Conservation (phyloP, 1,140 invertebrate genomes). For the Solenopsis fugax region DNA sequence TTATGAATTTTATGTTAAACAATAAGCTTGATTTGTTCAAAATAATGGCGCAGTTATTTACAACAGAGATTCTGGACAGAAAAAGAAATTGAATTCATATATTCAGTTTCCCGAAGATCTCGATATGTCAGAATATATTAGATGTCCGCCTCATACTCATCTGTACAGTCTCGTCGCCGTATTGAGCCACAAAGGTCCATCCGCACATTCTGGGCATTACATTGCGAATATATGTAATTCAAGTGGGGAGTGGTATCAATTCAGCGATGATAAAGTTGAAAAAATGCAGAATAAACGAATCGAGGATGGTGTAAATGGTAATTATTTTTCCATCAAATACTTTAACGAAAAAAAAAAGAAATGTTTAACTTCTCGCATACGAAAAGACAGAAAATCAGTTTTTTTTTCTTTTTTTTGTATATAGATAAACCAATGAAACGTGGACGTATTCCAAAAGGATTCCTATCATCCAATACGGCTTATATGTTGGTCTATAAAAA, state of each 20-base stretch:
- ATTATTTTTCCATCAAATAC: not conserved
- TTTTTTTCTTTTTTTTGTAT: constrained; percentile 58
- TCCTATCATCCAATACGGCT: constrained; percentile 87
- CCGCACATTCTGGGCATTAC: constrained; percentile 91
- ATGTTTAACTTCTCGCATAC: not conserved
- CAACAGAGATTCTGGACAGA: constrained; percentile 88
- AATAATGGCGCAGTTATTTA: constrained; percentile 52
- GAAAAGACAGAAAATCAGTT: not conserved
- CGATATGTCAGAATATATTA: constrained; percentile 89
- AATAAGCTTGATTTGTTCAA: not conserved
- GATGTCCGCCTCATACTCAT: constrained; percentile 79
- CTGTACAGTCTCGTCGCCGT: constrained; percentile 90
- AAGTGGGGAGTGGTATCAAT: constrained; percentile 89
- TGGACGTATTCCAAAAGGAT: constrained; percentile 85
- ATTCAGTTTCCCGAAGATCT: constrained; percentile 90
- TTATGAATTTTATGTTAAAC: constrained; percentile 4
- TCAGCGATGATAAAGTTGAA: constrained; percentile 91
- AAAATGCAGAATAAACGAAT: constrained; percentile 86
- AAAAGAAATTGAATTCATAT: constrained; percentile 90
- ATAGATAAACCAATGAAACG: constrained; percentile 84
- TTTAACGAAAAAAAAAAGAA: constrained; percentile 20
- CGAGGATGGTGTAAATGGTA: constrained; percentile 86
- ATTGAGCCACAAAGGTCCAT: constrained; percentile 90
- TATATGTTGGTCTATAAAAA: constrained; percentile 90
- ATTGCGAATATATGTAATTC: constrained; percentile 88